Evolutionary conservation across 2,888 invertebrate species (phyloP).

Genomic region (Lepetodrilus schrolli): DNA sequence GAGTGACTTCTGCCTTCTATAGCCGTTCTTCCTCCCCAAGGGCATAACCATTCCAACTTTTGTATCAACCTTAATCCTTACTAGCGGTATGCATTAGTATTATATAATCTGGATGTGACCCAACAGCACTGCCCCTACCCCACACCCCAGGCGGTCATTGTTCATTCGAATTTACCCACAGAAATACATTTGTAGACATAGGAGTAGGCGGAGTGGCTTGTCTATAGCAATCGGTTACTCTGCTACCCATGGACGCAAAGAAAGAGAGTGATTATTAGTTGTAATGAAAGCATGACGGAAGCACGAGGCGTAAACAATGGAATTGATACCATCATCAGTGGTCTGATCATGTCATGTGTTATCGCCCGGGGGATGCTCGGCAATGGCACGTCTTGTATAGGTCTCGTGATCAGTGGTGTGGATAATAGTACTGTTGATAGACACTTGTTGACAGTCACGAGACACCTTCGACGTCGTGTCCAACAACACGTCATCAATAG

Average conservation of each 20-base stretch:
- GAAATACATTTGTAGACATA: neutral
- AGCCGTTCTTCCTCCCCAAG: neutral
- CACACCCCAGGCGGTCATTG: conserved; percentile 5
- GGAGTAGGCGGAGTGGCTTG: neutral
- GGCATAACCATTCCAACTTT: neutral
- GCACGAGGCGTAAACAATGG: conserved; percentile 13
- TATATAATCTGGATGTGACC: conserved; percentile 11
- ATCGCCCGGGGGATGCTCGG: neutral
- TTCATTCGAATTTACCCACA: conserved; percentile 15
- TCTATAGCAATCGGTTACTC: neutral
- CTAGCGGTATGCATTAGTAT: conserved; percentile 12
- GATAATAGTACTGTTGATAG: neutral
- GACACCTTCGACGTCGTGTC: no score
- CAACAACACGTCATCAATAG: no score
- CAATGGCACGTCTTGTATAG: neutral
- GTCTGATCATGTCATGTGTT: neutral
- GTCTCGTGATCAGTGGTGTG: no score
- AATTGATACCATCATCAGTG: neutral
- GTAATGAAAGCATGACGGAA: conserved; percentile 3
- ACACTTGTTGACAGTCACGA: neutral
- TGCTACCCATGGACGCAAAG: neutral
- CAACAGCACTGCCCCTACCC: no score
- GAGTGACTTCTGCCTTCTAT: conserved; percentile 15
- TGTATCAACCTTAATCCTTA: conserved; percentile 21
- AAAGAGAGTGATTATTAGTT: neutral